A percentile compares a stretch with the other conserved stretches of the same genome.
phyloP scores from a whole-genome alignment of 1,140 invertebrate genomes.

The Brachionus asplanchnoidis region DNA sequence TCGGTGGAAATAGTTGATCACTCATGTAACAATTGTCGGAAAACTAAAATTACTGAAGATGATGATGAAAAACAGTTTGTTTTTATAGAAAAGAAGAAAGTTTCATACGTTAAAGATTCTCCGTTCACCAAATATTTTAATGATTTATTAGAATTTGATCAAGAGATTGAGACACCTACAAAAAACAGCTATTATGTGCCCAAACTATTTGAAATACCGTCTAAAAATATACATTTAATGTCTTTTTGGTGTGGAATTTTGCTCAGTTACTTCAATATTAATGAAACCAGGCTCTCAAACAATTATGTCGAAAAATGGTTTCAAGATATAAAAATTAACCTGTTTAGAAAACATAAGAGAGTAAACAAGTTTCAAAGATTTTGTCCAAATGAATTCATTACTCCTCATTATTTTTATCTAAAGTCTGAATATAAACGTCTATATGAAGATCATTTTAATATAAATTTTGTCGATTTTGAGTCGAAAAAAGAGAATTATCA shows the following conservation, averaged over 20 bases:
- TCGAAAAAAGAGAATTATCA: neutral
- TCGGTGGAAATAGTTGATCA: neutral
- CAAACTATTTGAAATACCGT: neutral
- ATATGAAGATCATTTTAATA: neutral
- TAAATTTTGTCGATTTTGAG: neutral
- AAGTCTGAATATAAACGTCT: neutral
- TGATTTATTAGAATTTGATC: neutral
- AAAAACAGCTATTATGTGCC: neutral
- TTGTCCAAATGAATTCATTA: neutral
- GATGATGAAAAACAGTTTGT: neutral
- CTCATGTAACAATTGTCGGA: neutral
- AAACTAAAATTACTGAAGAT: neutral
- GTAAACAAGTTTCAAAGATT: neutral
- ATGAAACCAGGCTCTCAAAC: neutral
- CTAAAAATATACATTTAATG: neutral
- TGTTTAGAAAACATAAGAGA: neutral
- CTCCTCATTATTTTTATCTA: neutral
- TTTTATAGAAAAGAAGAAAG: neutral
- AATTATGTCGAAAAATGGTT: slow-evolving; percentile 3
- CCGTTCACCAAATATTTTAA: neutral
- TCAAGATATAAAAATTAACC: neutral
- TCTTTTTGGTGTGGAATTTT: neutral
- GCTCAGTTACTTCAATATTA: neutral
- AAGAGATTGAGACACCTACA: neutral
- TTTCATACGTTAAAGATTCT: neutral